Conservation (phyloP, 2,113 vertebrate genomes). For the Girardinichthys multiradiatus region DNA sequence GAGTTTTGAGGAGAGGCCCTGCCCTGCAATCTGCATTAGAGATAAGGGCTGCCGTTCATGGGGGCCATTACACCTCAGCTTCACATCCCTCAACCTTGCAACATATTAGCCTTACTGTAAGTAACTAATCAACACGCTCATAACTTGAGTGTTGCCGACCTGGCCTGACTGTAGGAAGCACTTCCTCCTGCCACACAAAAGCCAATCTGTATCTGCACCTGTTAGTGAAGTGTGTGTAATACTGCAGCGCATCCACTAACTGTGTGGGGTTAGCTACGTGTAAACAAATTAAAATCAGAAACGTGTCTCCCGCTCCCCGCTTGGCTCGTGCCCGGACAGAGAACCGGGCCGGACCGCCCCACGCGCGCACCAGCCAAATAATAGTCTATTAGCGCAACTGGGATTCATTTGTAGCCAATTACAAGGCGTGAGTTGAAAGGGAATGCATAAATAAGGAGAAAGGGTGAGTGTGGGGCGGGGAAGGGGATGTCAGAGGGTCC, state of each 20-base stretch:
- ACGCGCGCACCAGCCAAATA: constrained; percentile 73
- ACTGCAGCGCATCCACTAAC: too few species aligned
- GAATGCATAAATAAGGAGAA: constrained; percentile 82
- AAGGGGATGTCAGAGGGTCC: constrained; percentile 54
- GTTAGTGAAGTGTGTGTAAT: too few species aligned
- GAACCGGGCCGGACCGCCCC: constrained; percentile 37
- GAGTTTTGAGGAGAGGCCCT: constrained; percentile 71
- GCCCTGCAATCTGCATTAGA: constrained; percentile 75
- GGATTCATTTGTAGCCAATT: constrained; percentile 94
- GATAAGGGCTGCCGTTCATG: constrained; percentile 50
- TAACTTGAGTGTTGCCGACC: neutral
- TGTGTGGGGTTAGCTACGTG: too few species aligned
- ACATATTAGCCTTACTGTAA: neutral
- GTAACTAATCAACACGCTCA: neutral
- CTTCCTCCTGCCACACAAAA: too few species aligned
- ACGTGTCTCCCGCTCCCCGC: neutral
- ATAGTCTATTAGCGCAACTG: constrained; percentile 83
- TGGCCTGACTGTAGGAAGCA: too few species aligned
- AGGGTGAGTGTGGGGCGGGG: neutral
- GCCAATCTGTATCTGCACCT: too few species aligned
- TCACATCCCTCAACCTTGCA: neutral
- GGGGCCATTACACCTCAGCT: too few species aligned
- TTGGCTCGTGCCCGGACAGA: neutral
- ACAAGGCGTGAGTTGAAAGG: constrained; percentile 84
- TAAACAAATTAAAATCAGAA: neutral